phyloP scores from a whole-genome alignment of 2,797 vertebrate species.

The Pelodytes ibericus region DNA sequence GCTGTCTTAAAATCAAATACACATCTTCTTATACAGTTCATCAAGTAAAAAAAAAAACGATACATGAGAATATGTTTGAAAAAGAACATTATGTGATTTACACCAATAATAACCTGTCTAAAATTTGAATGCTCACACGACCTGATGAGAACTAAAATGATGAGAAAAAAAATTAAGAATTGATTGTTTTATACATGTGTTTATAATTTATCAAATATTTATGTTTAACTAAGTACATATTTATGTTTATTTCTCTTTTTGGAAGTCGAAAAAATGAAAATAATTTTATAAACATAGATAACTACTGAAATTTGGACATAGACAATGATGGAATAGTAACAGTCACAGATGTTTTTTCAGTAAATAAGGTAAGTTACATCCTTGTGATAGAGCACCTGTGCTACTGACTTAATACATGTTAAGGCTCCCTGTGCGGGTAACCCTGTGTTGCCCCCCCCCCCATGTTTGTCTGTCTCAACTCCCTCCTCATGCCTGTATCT shows the following conservation, averaged over 20 bases:
- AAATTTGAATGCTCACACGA: not conserved
- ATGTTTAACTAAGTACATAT: not conserved
- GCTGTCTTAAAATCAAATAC: not conserved
- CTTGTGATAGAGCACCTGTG: too few species aligned
- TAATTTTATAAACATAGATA: not conserved
- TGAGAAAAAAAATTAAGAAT: not conserved
- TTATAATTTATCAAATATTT: conserved; percentile 3
- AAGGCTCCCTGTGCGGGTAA: too few species aligned
- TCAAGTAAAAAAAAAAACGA: not conserved
- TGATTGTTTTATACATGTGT: conserved; percentile 1
- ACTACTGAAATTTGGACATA: not conserved
- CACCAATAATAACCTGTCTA: not conserved
- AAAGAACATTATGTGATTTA: conserved; percentile 2
- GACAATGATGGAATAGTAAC: not conserved
- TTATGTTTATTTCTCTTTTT: not conserved
- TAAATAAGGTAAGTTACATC: too few species aligned
- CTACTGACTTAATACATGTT: too few species aligned
- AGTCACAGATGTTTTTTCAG: not conserved
- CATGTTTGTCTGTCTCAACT: too few species aligned
- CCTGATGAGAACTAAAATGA: not conserved
- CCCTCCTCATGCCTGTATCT: too few species aligned
- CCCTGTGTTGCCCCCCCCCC: too few species aligned
- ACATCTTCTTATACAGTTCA: not conserved
- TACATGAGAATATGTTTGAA: too few species aligned
- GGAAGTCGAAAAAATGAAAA: not conserved